Percentiles rank a stretch among this genome's conserved stretches.
phyloP scores from a whole-genome alignment of 2,888 invertebrate species.

The Acholoe squamosa region DNA sequence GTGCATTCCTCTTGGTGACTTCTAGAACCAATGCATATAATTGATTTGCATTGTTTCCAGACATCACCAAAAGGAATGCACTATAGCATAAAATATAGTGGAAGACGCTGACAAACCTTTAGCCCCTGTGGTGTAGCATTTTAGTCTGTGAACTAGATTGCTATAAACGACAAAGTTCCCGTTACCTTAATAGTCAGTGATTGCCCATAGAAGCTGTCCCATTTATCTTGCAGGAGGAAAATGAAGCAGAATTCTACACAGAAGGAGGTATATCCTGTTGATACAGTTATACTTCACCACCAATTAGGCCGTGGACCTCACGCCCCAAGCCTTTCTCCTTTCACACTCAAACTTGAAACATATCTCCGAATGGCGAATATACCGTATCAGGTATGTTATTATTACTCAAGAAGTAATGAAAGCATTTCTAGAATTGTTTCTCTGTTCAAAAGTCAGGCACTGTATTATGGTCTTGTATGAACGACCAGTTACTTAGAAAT shows the following conservation, averaged over 20 bases:
- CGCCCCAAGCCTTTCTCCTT: neutral
- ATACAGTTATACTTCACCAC: constrained; percentile 29
- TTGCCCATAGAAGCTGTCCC: too few species aligned
- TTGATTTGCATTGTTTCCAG: too few species aligned
- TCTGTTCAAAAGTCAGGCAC: neutral
- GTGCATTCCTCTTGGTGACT: too few species aligned
- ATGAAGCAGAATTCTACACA: neutral
- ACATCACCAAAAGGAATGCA: too few species aligned
- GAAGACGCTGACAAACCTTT: too few species aligned
- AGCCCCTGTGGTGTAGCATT: too few species aligned
- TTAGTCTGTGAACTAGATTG: too few species aligned
- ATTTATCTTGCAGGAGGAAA: neutral
- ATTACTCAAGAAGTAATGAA: constrained; percentile 82
- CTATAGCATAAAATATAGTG: too few species aligned
- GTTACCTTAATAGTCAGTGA: too few species aligned
- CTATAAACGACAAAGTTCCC: too few species aligned
- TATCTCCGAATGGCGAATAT: constrained; percentile 9
- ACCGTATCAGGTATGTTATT: constrained; percentile 76
- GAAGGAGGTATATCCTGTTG: neutral
- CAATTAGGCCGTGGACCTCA: neutral
- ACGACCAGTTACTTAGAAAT: neutral
- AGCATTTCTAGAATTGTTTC: constrained; percentile 75
- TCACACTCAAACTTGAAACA: neutral
- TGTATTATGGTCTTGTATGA: neutral
- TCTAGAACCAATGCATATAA: too few species aligned